A percentile compares a stretch with the other conserved stretches of the same genome.
phyloP scores from a whole-genome alignment of 2,113 vertebrate species.

The Naja naja region DNA sequence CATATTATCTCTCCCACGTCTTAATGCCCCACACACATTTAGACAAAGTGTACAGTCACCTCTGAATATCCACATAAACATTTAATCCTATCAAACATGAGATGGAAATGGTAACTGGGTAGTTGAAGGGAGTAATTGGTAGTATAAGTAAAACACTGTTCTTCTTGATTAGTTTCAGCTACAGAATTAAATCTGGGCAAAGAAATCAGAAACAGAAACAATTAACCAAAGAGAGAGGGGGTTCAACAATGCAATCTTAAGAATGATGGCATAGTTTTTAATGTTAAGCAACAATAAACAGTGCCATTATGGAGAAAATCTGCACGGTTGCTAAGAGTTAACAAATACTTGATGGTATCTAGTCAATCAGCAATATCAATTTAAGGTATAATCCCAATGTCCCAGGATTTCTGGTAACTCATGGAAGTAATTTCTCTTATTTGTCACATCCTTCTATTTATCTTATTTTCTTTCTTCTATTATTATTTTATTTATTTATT shows the following conservation, averaged over 20 bases:
- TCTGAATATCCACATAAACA: background rate
- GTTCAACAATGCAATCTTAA: background rate
- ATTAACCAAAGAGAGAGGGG: background rate
- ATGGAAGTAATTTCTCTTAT: background rate
- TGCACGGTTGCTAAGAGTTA: too few species aligned
- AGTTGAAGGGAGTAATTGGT: background rate
- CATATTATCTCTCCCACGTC: too few species aligned
- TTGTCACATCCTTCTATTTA: background rate
- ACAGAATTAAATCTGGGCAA: background rate
- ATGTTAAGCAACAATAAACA: background rate
- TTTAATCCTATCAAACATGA: background rate
- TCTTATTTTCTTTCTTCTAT: background rate
- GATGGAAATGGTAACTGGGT: background rate
- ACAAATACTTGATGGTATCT: too few species aligned
- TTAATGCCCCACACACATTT: background rate
- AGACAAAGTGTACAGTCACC: too few species aligned
- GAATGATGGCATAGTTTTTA: background rate
- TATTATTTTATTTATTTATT: too few species aligned
- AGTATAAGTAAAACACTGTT: background rate
- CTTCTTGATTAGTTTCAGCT: background rate
- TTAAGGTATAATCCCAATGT: background rate
- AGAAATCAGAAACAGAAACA: background rate
- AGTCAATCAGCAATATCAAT: too few species aligned
- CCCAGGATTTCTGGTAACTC: background rate
- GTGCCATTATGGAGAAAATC: background rate